These are phyloP conservation scores for Ciconia maguari DNA, from an alignment of 2,113 vertebrate genomes.

Conservation along the genomic window DNA sequence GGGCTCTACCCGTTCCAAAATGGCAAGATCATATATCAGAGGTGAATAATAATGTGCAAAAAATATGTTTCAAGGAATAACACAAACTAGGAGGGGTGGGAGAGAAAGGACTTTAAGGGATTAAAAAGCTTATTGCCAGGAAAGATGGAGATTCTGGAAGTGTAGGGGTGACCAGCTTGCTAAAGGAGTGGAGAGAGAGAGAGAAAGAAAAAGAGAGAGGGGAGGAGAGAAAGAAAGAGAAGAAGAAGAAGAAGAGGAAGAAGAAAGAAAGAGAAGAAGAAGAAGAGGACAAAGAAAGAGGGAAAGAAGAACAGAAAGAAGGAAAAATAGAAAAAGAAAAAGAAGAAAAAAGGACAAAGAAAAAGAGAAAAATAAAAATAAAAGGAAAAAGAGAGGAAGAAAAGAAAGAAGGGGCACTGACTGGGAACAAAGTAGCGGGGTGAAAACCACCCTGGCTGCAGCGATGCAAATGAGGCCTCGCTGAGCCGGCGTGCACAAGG, in stretches of 20 bases:
- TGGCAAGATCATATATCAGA: conserved; percentile 63
- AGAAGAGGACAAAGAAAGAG: neutral
- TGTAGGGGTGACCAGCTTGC: neutral
- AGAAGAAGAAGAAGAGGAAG: neutral
- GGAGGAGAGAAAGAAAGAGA: rapidly evolving
- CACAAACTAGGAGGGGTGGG: neutral
- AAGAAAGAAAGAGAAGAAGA: rapidly evolving
- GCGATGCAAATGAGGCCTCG: conserved; percentile 33
- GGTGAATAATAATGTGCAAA: conserved; percentile 62
- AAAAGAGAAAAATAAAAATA: neutral
- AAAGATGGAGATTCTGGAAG: neutral
- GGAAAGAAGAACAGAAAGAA: neutral
- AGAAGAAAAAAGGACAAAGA: neutral
- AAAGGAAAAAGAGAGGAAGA: neutral
- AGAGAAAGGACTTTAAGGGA: neutral
- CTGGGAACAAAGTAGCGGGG: neutral
- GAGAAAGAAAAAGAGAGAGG: rapidly evolving
- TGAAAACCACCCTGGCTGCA: neutral
- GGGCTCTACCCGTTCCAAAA: conserved; percentile 48
- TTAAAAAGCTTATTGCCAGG: neutral
- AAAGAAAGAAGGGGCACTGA: neutral
- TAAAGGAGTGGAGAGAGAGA: neutral
- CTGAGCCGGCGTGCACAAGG: neutral
- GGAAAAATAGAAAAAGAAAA: rapidly evolving
- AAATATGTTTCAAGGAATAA: conserved; percentile 40